Base-by-base conservation (phyloP, 2,888 invertebrate genomes). In the Magallana nippona region DNA sequence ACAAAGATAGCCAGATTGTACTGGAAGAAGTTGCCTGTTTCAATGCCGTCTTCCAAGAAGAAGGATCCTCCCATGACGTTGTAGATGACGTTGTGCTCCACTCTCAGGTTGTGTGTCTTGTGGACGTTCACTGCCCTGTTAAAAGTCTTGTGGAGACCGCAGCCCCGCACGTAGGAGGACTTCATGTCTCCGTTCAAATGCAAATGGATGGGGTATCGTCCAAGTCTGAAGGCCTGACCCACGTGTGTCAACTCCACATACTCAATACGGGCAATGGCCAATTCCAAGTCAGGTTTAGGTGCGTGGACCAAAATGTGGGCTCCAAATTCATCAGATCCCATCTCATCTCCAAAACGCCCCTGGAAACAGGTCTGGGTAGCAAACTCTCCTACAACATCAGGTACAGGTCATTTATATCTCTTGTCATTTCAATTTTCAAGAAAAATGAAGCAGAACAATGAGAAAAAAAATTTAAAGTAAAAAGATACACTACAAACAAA, bases 91-190 rank as follows among this genome's bases (percentile, higher is more conserved):
- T 84, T 89, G 57, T 90, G 87, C 77, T 91, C 91, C 17, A 93
- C 87, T 5, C 90, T 78, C 0, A 91, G 85, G 83, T 92, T 90
- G 84, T 93, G 89, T 0, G 92, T 89, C 13, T 90, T 92, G 82
- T 93, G 94, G 44, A 94, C 88, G 86, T 93, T 94, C 55, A 93
- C 89, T n/a, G 93, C 93, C 57, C 94, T 86, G 86, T 94, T 94
- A 87, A 92, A 93, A 8, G 91, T 90, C 27, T 91, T 71, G 82
- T 92, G 92, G 19, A 93, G 92, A 60, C 90, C 86, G 55, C 90
- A 89, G 55, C 92, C 91, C 32, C 90, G 84, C 8, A 93, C 92
- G 82, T 93, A 93, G 1, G 92, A 92, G 0, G 85, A 82, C 1
- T 87, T 85, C 91, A 92, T 91, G 84, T 92, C 89, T 3, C 93